Evolutionary conservation across 2,113 vertebrate species (phyloP).

Genomic region (Ibidorhyncha struthersii): DNA sequence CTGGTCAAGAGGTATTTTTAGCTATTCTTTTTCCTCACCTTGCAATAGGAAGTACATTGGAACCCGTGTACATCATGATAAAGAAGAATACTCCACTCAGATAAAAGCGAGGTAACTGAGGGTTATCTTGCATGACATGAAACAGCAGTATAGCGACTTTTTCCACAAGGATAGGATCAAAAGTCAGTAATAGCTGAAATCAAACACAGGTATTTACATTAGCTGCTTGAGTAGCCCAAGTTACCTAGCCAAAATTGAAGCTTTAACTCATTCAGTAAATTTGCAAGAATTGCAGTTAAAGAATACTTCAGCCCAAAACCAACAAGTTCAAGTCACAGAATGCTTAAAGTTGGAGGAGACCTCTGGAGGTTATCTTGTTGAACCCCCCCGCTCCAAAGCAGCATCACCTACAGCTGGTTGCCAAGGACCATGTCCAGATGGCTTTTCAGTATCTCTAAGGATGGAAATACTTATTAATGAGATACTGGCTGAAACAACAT

Average conservation of each 20-base stretch:
- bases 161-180: slow-evolving; percentile 98
- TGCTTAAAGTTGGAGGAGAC: background rate
- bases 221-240: background rate
- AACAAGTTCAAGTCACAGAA: background rate
- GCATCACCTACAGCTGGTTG: background rate
- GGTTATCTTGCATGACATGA: slow-evolving; percentile 96
- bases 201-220: background rate
- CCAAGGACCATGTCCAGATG: background rate
- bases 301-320: background rate
- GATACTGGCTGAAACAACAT: background rate
- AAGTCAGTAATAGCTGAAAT: slow-evolving; percentile 93
- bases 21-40: slow-evolving; percentile 78
- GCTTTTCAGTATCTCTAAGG: background rate
- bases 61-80: slow-evolving; percentile 99
- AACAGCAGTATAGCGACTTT: slow-evolving; percentile 92
- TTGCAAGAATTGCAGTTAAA: background rate
- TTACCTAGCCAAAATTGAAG: background rate
- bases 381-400: background rate
- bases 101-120: slow-evolving; percentile 95
- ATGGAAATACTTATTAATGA: background rate
- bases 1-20: background rate
- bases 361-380: background rate
- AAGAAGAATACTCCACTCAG: slow-evolving; percentile 97
- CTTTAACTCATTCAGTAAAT: background rate
- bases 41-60: slow-evolving; percentile 96